A percentile compares a stretch with the other conserved stretches of the same genome.
These are phyloP conservation scores for Rhyzopertha dominica DNA, from an alignment of 1,140 invertebrate genomes.

Conservation along the genomic window DNA sequence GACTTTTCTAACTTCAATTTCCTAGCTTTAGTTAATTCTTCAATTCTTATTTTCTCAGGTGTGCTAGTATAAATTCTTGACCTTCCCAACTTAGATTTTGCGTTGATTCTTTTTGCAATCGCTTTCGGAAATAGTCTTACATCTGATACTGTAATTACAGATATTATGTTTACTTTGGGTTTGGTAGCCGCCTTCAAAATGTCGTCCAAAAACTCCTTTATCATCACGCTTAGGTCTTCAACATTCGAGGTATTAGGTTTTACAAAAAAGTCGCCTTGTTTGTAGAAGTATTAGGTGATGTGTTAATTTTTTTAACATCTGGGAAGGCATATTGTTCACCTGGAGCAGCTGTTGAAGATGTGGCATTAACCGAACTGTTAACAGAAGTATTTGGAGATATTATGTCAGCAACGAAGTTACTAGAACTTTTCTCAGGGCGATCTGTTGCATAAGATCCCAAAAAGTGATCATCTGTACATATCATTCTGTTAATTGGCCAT, in stretches of 20 bases:
- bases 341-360: too few relatives aligned
- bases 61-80: conserved; percentile 22
- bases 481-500: conserved; percentile 17
- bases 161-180: conserved; percentile 17
- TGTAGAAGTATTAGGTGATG: too few relatives aligned
- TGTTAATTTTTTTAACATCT: not conserved
- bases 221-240: conserved; percentile 2
- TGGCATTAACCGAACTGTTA: too few relatives aligned
- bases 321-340: too few relatives aligned
- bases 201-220: conserved; percentile 9
- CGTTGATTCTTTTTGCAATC: conserved; percentile 13
- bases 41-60: conserved; percentile 21
- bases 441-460: conserved; percentile 10
- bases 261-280: conserved; percentile 2
- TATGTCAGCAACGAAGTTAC: too few relatives aligned
- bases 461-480: conserved; percentile 24
- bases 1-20: conserved; percentile 13
- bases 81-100: conserved; percentile 14
- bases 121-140: too few relatives aligned
- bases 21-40: conserved; percentile 16
- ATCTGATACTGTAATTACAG: conserved; percentile 5
- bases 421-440: not conserved
- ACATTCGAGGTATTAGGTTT: conserved; percentile 1
- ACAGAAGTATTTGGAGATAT: too few relatives aligned
- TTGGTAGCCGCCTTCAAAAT: conserved; percentile 11